Evolutionary conservation across 2,888 invertebrate species (phyloP), one percentile per base, ranked within the genome.

Genomic region (Habrosyne pyritoides): DNA sequence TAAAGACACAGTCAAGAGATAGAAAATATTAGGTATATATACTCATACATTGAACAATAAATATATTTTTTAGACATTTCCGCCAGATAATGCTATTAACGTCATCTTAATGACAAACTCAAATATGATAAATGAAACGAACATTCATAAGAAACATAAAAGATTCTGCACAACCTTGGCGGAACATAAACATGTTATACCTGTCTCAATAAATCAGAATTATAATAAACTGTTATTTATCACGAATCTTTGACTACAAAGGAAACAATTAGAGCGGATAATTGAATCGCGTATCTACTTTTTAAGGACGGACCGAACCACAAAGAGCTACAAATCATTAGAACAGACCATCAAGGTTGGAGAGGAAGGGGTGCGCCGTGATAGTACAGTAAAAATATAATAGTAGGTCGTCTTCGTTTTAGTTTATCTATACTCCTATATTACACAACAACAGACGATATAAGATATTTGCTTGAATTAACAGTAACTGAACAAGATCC

Each of bases 301-400:
- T 42, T 42, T 42, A 42, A 42, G 14, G 18, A 7, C 42, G 42
- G 8, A 6, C 3, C 1, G 8, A 36, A 14, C 47, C 18, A 42
- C 42, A 42, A 42, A 42, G 42, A n/a, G 6, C 42, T 42, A 42
- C 65, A 63, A 65, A 59, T 73, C 64, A 66, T 63, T 60, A 30
- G 60, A 60, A 61, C 59, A 60, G 64, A 59, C 54, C 60, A 67
- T 71, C 66, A 65, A 60, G 57, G 55, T 53, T 47, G 50, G 53
- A 47, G 57, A 10, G 21, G 14, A 30, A 53, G 49, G 46, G 49
- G 52, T 21, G 46, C 18, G 47, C 12, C 12, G 14, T 18, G 42
- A 42, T 18, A 8, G 14, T 18, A 42, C 2, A 42, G 42, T 42
- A 18, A 42, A 42, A 42, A 18, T 7, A 8, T 6, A 42, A 42